phyloP scores from a whole-genome alignment of 2,113 vertebrate species.

The Baryphthengus martii region DNA sequence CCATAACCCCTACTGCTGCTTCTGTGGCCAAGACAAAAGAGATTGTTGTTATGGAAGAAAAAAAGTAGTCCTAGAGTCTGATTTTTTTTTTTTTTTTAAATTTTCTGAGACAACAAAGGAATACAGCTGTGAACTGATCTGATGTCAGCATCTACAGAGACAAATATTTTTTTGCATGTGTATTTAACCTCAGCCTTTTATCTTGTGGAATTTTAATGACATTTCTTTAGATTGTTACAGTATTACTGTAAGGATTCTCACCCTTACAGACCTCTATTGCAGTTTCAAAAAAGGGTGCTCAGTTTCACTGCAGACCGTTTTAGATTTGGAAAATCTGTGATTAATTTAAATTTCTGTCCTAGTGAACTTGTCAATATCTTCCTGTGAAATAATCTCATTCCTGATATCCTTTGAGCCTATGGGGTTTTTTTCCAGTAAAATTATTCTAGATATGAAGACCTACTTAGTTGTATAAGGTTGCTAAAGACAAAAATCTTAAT shows the following conservation, averaged over 20 bases:
- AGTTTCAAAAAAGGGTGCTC: not conserved
- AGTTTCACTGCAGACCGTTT: not conserved
- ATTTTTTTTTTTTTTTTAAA: not conserved
- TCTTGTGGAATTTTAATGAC: not conserved
- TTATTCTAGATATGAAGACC: not conserved
- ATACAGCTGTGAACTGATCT: not conserved
- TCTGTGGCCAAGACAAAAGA: not conserved
- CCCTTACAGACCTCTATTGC: not conserved
- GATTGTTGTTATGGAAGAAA: not conserved
- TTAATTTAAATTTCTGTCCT: not conserved
- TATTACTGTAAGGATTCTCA: not conserved
- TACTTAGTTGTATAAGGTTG: not conserved
- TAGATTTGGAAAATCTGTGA: not conserved
- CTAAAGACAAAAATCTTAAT: not conserved
- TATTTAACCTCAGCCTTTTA: not conserved
- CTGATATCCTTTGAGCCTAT: not conserved
- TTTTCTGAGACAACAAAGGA: not conserved
- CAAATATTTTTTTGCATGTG: not conserved
- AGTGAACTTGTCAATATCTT: not conserved
- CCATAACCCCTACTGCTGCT: not conserved
- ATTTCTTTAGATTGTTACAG: not conserved
- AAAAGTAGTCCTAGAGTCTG: not conserved
- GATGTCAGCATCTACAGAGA: not conserved
- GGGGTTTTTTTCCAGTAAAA: not conserved
- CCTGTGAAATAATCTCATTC: not conserved